Base-by-base conservation (phyloP, 2,888 invertebrate genomes). In the Leucophenga montana region DNA sequence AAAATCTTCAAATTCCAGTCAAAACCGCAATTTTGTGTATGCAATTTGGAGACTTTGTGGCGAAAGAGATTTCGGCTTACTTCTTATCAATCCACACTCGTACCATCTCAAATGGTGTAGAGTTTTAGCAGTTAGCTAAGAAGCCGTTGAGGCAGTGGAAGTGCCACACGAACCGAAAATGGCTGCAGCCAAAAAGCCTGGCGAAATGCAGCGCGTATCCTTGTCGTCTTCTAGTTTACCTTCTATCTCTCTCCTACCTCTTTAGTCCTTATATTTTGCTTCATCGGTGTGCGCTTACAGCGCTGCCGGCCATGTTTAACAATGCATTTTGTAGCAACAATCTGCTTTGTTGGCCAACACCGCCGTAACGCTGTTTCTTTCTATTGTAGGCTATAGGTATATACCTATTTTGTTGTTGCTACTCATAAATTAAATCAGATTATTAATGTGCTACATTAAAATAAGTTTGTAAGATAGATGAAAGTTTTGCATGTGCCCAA, bases 361-460 rank as follows among this genome's bases (percentile, higher is more conserved):
- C 16, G 18, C 20, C 18, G 9, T 20, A 16, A 18, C 16, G 14
- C 14, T 22, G 16, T 9, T 22, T 56, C 22, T 22, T 56, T 9
- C 27, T 56, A 22, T 27, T 27, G 56, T 56, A 13, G 22, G 11
- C 9, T 8, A 3, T 56, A 18, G 9, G 5, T 27, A 20, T 2
- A 27, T 56, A 4, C 13, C 20, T 56, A 9, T 11, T 3, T 56
- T 56, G 56, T 27, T 56, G 14, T 56, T 56, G 22, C 75, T 73
- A 76, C 76, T 77, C 80, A 82, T 82, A 82, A 82, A 83, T 82
- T 82, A 82, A 83, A 79, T 79, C 75, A 80, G 71, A 79, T 80
- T 82, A 83, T 82, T 79, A 82, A 80, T 82, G 82, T 78, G 77
- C 73, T 76, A 79, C 79, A 80, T 82, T 82, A 39, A 39, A 39